Base-by-base conservation (phyloP, 2,113 vertebrate species). In the Callithrix jacchus region DNA sequence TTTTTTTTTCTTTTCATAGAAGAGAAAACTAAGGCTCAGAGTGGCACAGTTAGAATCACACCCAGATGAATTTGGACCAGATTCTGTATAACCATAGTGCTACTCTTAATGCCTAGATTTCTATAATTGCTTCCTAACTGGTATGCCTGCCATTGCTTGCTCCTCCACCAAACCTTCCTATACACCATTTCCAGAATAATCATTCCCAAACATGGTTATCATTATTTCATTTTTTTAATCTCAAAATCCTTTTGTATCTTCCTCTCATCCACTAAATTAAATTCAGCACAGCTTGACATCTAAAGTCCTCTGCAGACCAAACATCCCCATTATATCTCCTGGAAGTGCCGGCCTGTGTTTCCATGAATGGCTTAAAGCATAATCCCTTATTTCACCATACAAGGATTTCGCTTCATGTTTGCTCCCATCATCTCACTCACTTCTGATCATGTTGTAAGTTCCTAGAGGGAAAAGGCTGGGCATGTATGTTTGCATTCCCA, bases 161-260 rank as follows among this genome's bases (percentile, higher is more conserved):
- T 91, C 37, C 21, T 86, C 58, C 16, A 66, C 42, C 35, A n/a
- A 30, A 86, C 85, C 8, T 87, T 93, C 40, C n/a, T 58, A 54
- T 6, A 89, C 14, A 61, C 30, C 37, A 52, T 79, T 97, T 93
- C 42, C 40, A 93, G 73, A 91, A 76, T 89, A 93, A 68, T 91
- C 58, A 83, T 77, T 37, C 32, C 16, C 58, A 90, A 83, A 64
- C 76, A 94, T 56, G 73, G 52, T 30, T 92, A 79, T 71, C 30
- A 76, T 84, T 74, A 89, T 42, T 94, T 96, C 8, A 80, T 80
- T 88, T 96, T 27, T 92, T 68, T 5, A 40, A 86, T 95, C 58
- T 82, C 74, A 54, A 73, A 89, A 71, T 93, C 23, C 16, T 79
- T 91, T 93, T 74, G 2, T 89, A 77, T 61, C 2, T 54, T 6